These are phyloP conservation scores for Diglossa cyanea DNA, from an alignment of 2,797 vertebrate genomes.

Conservation along the genomic window DNA sequence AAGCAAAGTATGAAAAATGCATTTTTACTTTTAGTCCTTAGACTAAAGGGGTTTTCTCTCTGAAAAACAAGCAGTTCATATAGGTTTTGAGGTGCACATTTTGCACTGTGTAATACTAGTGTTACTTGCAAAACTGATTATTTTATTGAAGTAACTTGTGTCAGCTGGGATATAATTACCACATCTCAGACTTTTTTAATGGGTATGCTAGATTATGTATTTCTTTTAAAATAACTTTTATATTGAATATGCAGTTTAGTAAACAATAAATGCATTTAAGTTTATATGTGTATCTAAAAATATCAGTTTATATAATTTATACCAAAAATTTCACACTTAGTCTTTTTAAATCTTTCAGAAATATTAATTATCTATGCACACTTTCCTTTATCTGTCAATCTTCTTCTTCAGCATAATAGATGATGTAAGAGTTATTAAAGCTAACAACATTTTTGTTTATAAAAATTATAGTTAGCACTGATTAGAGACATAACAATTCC, in stretches of 20 bases:
- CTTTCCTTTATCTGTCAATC: background rate
- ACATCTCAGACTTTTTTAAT: background rate
- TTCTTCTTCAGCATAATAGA: background rate
- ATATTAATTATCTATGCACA: background rate
- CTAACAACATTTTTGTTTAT: background rate
- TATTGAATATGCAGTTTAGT: background rate
- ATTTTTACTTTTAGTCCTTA: background rate
- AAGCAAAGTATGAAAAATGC: background rate
- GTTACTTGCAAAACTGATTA: background rate
- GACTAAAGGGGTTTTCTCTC: background rate
- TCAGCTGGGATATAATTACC: background rate
- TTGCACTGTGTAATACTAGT: background rate
- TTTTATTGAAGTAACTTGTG: background rate
- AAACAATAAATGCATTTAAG: background rate
- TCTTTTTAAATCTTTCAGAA: background rate
- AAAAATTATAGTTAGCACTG: background rate
- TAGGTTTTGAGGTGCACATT: background rate
- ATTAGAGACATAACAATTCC: background rate
- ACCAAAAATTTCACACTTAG: background rate
- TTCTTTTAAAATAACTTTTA: background rate
- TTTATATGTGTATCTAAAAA: background rate
- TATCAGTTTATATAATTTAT: background rate
- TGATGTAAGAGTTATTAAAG: background rate
- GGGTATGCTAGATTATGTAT: background rate
- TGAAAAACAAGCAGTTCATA: background rate